Evolutionary conservation across 2,888 invertebrate genomes (phyloP), one percentile per base, ranked within the genome.

Genomic region (Spilosoma lubricipeda): DNA sequence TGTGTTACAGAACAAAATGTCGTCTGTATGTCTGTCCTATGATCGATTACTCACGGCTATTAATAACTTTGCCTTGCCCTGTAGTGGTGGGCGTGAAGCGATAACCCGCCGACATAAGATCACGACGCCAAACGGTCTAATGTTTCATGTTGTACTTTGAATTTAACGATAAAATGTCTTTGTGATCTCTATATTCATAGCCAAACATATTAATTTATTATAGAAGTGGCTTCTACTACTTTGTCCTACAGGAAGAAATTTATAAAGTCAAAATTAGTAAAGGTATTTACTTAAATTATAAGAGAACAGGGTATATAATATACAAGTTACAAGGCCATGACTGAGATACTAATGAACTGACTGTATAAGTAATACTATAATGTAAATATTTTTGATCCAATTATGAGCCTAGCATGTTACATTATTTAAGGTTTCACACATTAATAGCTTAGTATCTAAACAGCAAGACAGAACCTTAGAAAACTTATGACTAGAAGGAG

Each of bases 61-160:
- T 86, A 82, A 90, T 90, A 90, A 85, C 78, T 70, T 73, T 73
- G 77, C 78, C 75, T 70, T 82, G 82, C 77, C 78, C 81, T 77
- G 80, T 74, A 56, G 82, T 74, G 75, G 85, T 88, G 87, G 89
- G 89, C 89, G 89, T 86, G 87, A 78, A 80, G 82, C 78, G 94
- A 94, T 94, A 94, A 93, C 94, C 93, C 86, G 77, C 68, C 80
- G 88, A 89, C 89, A 85, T 77, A 71, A 80, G 89, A 90, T 89
- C 90, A 91, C 85, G 91, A 89, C 92, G 93, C 92, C 92, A 91
- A 87, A 86, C 89, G 89, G 91, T 93, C 92, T 94, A 88, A 87
- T 85, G 80, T 80, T 78, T 72, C 76, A 66, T 67, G 39, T 75
- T 72, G 72, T 83, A 79, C 80, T 80, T 82, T 74, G 76, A 79